Evolutionary conservation across 2,113 vertebrate genomes (phyloP), one percentile per base, ranked within the genome.

Genomic region (Anguilla japonica): DNA sequence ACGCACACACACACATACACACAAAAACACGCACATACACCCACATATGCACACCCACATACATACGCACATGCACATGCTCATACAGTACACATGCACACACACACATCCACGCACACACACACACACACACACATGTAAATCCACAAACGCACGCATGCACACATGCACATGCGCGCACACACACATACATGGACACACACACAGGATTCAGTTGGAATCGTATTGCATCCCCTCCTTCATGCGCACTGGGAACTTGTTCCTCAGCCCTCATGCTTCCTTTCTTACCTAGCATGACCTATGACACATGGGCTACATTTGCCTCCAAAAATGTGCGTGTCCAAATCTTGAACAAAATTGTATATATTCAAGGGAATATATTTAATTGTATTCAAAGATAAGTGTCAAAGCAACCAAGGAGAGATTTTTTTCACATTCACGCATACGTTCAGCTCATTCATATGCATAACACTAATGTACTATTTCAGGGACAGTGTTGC

Each of bases 401-500:
- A n/a, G 40, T 82, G 82, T 83, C 43, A 56, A 16, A n/a, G 8
- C 46, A 53, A 57, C 16, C 57, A 20, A 39, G 53, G 26, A 18
- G 14, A n/a, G 7, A 7, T n/a, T 53, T 46, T 82, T 81, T 41
- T 81, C 43, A 81, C 40, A 81, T 41, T 81, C 71, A 75, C 26
- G 60, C 71, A 75, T 34, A 34, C 79, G 20, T 81, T 82, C 46
- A 26, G 0, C 20, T 81, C 20, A 81, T 41, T 41, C 41, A 41
- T 22, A 41, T 22, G 41, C 26, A 41, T 34, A 41, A 41, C 46
- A 41, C 0, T 22, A 16, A 22, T 22, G 80, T 11, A 15, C 18
- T 20, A 26, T 50, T 71, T 75, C 63, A 57, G 41, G 60, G 67
- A 88, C 84, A 63, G 80, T 82, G 75, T 43, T 82, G 86, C 85